These are phyloP conservation scores for Epinephelus awoara DNA, from an alignment of 2,797 vertebrate species.

Conservation along the genomic window DNA sequence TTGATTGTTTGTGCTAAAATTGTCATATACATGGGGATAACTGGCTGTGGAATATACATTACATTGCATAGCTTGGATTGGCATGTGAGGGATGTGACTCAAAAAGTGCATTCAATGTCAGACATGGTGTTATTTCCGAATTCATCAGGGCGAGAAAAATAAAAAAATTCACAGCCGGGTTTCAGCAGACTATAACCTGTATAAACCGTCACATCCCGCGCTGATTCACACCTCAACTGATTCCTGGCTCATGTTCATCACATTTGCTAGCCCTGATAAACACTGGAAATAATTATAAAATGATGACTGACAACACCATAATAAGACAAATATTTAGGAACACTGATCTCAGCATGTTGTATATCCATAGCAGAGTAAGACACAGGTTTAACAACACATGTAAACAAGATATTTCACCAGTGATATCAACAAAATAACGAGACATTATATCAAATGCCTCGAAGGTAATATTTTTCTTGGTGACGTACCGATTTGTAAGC, in stretches of 20 bases:
- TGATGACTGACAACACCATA: slow-evolving; percentile 78
- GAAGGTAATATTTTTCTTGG: slow-evolving; percentile 29
- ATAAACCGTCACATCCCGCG: slow-evolving; percentile 33
- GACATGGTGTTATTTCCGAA: slow-evolving; percentile 67
- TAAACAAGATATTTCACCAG: slow-evolving; percentile 64
- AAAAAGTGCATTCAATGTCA: slow-evolving; percentile 80
- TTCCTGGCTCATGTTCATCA: slow-evolving; percentile 23
- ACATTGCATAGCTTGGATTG: slow-evolving; percentile 85
- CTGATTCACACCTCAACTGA: slow-evolving; percentile 36
- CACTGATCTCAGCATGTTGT: slow-evolving; percentile 65
- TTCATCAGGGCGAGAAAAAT: slow-evolving; percentile 38
- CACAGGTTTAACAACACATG: slow-evolving; percentile 67
- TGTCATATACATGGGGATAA: slow-evolving; percentile 66
- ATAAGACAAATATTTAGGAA: slow-evolving; percentile 72
- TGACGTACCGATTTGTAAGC: slow-evolving; percentile 57
- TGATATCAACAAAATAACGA: slow-evolving; percentile 56
- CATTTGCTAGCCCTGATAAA: slow-evolving; percentile 61
- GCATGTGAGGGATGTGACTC: slow-evolving; percentile 68
- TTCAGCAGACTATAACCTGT: slow-evolving; percentile 6
- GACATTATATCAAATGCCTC: slow-evolving; percentile 44
- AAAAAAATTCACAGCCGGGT: slow-evolving; percentile 13
- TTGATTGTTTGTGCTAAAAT: slow-evolving; percentile 77
- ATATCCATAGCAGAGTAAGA: slow-evolving; percentile 67
- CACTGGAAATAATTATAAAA: slow-evolving; percentile 74
- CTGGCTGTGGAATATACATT: slow-evolving; percentile 74